These are phyloP conservation scores for Sinocyclocheilus anophthalmus DNA, from an alignment of 2,113 vertebrate species.

Conservation along the genomic window DNA sequence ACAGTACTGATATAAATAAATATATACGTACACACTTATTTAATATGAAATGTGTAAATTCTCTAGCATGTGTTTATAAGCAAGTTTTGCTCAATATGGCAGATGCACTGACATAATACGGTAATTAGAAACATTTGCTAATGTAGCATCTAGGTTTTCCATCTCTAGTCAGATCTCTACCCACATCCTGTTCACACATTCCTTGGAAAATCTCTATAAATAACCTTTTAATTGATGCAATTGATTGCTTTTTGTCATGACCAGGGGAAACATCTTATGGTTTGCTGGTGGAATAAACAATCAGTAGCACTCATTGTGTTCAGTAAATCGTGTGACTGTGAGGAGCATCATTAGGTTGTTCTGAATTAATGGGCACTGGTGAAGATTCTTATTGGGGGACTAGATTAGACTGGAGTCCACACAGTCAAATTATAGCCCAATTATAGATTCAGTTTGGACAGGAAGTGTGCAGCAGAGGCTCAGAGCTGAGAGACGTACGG, in stretches of 20 bases:
- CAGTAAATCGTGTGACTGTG: background rate
- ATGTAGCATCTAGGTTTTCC: background rate
- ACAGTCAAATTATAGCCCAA: conserved; percentile 36
- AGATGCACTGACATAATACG: background rate
- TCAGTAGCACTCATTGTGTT: background rate
- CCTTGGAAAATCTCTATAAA: conserved; percentile 25
- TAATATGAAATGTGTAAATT: background rate
- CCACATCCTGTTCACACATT: background rate
- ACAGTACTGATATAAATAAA: too few relatives aligned
- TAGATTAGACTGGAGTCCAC: conserved; percentile 21
- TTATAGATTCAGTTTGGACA: conserved; percentile 41
- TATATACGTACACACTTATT: too few relatives aligned
- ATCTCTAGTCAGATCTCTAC: background rate
- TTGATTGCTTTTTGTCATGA: conserved; percentile 21
- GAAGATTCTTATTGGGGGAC: conserved; percentile 36
- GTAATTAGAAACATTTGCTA: background rate
- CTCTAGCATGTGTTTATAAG: background rate
- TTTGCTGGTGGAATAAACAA: conserved; percentile 10
- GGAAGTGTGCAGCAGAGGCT: conserved; percentile 8
- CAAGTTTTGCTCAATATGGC: background rate
- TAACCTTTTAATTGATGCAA: conserved; percentile 17
- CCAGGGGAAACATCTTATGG: background rate
- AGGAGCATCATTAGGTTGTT: conserved; percentile 39
- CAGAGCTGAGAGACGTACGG: conserved; percentile 23
- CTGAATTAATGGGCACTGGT: conserved; percentile 14